phyloP scores from a whole-genome alignment of 2,113 vertebrate genomes.

The Etheostoma spectabile region DNA sequence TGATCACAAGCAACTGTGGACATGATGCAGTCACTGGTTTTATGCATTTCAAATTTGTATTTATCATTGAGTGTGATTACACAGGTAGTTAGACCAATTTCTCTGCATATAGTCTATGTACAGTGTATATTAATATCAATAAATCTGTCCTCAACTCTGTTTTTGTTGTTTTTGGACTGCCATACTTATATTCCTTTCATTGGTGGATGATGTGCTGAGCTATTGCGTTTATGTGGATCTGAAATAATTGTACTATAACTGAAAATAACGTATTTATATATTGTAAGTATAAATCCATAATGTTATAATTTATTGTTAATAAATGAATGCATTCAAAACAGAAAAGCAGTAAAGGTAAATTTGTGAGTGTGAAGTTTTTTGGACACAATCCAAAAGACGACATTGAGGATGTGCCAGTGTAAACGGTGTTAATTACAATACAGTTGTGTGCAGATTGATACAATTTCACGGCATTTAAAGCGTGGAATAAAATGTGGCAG shows the following conservation, averaged over 20 bases:
- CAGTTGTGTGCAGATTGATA: not conserved
- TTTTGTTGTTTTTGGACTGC: not conserved
- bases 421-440: not conserved
- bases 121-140: constrained; percentile 35
- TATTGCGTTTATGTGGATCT: not conserved
- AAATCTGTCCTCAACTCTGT: constrained; percentile 30
- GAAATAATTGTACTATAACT: not conserved
- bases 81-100: not conserved
- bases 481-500: not conserved
- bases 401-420: not conserved
- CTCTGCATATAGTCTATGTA: constrained; percentile 37
- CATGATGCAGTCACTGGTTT: not conserved
- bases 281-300: too few species aligned
- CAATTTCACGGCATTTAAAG: not conserved
- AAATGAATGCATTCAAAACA: not conserved
- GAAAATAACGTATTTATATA: too few species aligned
- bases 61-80: not conserved
- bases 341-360: not conserved
- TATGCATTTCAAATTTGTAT: not conserved
- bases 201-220: not conserved
- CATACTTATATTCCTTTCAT: not conserved
- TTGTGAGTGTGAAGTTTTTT: not conserved
- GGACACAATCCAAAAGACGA: not conserved
- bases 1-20: not conserved
- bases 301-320: too few species aligned